Base-by-base conservation (phyloP, 2,797 vertebrate genomes). In the Adelosebastes latens region DNA sequence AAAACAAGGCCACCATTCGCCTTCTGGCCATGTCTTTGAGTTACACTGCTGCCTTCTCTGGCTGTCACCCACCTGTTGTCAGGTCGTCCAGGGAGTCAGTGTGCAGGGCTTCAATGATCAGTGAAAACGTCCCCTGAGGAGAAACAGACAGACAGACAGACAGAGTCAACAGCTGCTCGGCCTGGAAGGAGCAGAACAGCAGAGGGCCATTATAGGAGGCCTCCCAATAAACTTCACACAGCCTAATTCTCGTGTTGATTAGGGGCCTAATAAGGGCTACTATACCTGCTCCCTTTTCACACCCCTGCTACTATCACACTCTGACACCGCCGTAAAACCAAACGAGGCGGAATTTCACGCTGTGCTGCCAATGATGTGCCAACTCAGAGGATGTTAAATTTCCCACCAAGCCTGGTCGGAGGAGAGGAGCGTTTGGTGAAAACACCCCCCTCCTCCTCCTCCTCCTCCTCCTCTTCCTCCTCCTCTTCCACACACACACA, bases 101-200 rank as follows among this genome's bases (percentile, higher is more conserved):
- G 89, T 98, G 97, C 72, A 99, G 94, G 36, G 98, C 98, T 89
- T 99, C 99, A 76, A 99, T 99, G 91, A 99, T 99, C 88, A 99
- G 97, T 18, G 99, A 99, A 94, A 99, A 99, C 42, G 99, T 99
- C 65, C 98, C 99, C 99, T 99, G 93, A 80, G 84, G 91, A 93
- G 79, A 91, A 78, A 91, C 22, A 80, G 84, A 56, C 22, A 80
- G 84, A 56, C 22, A 60, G 76, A 78, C 53, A 39, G 62, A 64
- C 49, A 88, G 86, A 91, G 89, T 90, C 87, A 90, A 92, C 90
- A 95, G 92, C 92, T 94, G 93, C 92, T 91, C 5, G 64, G 90
- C 93, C 91, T 94, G 82, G 59, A 89, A 89, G 79, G 77, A 49
- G 86, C 77, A 55, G 73, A 60, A 73, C 75, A 80, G 74, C 84